Conservation (phyloP, 2,797 vertebrate genomes). For the Enoplosus armatus region DNA sequence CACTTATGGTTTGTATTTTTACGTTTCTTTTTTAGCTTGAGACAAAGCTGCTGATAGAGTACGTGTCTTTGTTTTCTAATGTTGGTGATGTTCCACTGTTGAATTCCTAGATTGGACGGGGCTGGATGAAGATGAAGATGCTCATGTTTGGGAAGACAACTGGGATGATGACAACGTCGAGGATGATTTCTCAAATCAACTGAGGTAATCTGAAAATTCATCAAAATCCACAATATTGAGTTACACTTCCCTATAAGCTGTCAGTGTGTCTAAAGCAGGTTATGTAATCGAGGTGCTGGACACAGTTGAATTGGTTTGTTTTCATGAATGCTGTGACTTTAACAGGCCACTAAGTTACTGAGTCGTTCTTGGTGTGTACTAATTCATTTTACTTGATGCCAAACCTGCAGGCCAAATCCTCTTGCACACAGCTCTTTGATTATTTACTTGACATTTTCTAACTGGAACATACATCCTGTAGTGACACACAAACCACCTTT, state of each 20-base stretch:
- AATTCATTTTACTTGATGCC: background rate
- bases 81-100: background rate
- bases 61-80: background rate
- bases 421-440: background rate
- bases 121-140: conserved; percentile 98
- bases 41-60: fast-evolving
- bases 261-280: background rate
- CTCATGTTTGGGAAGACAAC: conserved; percentile 99
- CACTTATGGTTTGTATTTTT: background rate
- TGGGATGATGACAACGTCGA: conserved; percentile 99
- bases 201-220: conserved; percentile 86
- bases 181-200: conserved; percentile 98
- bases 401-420: background rate
- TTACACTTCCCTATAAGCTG: background rate
- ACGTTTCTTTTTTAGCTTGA: background rate
- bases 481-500: background rate
- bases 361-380: background rate
- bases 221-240: background rate
- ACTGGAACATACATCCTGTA: too few species aligned
- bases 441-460: background rate
- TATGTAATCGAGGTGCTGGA: background rate
- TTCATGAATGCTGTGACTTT: background rate
- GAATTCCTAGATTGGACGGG: conserved; percentile 93
- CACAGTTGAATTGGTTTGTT: background rate
- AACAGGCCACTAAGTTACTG: background rate